phyloP scores from a whole-genome alignment of 2,113 vertebrate genomes.

The Tragelaphus strepsiceros region DNA sequence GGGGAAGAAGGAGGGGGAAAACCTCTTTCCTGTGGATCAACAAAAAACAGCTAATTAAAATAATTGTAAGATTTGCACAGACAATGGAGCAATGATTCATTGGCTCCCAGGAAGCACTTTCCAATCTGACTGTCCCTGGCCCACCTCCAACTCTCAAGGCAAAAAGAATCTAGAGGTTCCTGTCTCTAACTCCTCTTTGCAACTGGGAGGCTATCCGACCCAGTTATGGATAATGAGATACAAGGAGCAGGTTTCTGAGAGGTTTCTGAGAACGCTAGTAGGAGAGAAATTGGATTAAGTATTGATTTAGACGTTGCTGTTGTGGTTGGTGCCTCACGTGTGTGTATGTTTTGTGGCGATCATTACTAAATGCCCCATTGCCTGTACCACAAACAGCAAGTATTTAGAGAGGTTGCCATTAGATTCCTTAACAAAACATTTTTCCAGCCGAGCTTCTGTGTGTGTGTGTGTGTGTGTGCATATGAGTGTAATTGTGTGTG shows the following conservation, averaged over 20 bases:
- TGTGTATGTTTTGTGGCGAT: conserved; percentile 34
- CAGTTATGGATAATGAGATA: background rate
- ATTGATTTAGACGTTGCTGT: background rate
- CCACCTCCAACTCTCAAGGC: background rate
- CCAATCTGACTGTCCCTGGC: background rate
- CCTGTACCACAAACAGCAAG: conserved; percentile 44
- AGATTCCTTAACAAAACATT: background rate
- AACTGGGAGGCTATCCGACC: background rate
- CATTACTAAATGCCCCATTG: background rate
- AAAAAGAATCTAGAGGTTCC: background rate
- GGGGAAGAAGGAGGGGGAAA: background rate
- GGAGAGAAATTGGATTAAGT: background rate
- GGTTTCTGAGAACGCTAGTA: background rate
- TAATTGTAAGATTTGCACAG: background rate
- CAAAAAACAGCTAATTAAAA: background rate
- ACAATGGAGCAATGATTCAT: background rate
- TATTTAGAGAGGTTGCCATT: conserved; percentile 55
- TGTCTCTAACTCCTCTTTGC: background rate
- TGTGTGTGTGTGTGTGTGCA: too few species aligned
- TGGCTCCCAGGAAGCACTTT: background rate
- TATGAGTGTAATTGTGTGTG: background rate
- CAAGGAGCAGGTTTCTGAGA: background rate
- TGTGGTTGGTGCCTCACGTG: background rate
- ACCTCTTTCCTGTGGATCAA: background rate
- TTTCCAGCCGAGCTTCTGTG: background rate